phyloP scores from a whole-genome alignment of 2,797 vertebrate genomes.

The Alosa sapidissima region DNA sequence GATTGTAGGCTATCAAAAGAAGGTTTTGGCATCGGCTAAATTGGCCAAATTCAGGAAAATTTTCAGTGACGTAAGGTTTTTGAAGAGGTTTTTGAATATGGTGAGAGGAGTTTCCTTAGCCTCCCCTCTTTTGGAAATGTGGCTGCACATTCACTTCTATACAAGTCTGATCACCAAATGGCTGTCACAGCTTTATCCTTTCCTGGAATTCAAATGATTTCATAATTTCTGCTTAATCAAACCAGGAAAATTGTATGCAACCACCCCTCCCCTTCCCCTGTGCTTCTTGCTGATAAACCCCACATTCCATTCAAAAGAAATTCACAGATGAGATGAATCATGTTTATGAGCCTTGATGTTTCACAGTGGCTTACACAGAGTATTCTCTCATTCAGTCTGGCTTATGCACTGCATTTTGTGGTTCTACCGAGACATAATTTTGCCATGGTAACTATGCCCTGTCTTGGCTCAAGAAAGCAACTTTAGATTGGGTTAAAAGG shows the following conservation, averaged over 20 bases:
- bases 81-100: slow-evolving; percentile 77
- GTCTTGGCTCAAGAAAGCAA: neutral
- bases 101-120: slow-evolving; percentile 68
- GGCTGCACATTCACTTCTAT: slow-evolving; percentile 48
- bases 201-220: slow-evolving; percentile 47
- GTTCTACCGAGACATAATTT: neutral
- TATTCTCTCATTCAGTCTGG: neutral
- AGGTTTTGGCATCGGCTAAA: slow-evolving; percentile 63
- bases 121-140: slow-evolving; percentile 44
- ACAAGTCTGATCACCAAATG: slow-evolving; percentile 56
- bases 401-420: neutral
- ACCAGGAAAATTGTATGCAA: slow-evolving; percentile 66
- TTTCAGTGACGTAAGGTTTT: slow-evolving; percentile 76
- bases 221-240: slow-evolving; percentile 42
- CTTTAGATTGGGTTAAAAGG: neutral
- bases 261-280: slow-evolving; percentile 32
- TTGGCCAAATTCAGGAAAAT: slow-evolving; percentile 71
- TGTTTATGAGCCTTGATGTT: neutral
- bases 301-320: neutral
- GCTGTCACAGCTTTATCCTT: slow-evolving; percentile 57
- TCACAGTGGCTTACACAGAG: neutral
- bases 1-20: slow-evolving; percentile 78
- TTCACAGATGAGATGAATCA: slow-evolving; percentile 1
- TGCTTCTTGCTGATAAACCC: slow-evolving; percentile 18
- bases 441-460: slow-evolving; percentile 20